Percentiles rank a stretch among this genome's conserved stretches.
phyloP scores from a whole-genome alignment of 2,888 invertebrate genomes.

The Cephus nigrinus region DNA sequence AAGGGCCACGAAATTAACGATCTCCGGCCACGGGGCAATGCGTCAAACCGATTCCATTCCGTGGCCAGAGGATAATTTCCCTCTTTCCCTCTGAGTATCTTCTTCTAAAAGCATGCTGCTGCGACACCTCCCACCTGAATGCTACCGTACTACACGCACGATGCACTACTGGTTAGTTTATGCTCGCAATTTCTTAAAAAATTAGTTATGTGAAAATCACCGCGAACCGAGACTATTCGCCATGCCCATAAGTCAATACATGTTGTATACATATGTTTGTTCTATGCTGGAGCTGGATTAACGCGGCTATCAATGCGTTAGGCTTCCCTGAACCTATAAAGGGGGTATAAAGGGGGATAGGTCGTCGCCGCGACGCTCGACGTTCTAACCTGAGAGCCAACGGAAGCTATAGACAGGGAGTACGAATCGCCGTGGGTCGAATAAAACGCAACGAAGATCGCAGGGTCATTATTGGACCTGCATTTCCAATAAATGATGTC shows the following conservation, averaged over 20 bases:
- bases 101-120: conserved; percentile 17
- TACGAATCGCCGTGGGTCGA: background rate
- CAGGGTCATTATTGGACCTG: too few species aligned
- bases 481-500: too few species aligned
- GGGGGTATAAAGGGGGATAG: too few species aligned
- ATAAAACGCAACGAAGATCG: background rate
- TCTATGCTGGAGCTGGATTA: too few species aligned
- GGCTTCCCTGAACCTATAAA: too few species aligned
- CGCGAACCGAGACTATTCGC: background rate
- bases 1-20: conserved; percentile 53
- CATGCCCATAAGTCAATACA: background rate
- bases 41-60: conserved; percentile 58
- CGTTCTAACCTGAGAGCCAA: too few species aligned
- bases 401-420: too few species aligned
- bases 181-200: background rate
- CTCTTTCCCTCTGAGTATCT: background rate
- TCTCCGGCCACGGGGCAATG: conserved; percentile 39
- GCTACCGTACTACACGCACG: too few species aligned
- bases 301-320: too few species aligned
- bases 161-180: conserved; percentile 13
- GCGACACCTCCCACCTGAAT: background rate
- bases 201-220: background rate
- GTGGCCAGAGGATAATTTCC: conserved; percentile 10
- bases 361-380: too few species aligned
- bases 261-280: background rate